Evolutionary conservation across 2,888 invertebrate species (phyloP).

Genomic region (Eristalinus sepulchralis): DNA sequence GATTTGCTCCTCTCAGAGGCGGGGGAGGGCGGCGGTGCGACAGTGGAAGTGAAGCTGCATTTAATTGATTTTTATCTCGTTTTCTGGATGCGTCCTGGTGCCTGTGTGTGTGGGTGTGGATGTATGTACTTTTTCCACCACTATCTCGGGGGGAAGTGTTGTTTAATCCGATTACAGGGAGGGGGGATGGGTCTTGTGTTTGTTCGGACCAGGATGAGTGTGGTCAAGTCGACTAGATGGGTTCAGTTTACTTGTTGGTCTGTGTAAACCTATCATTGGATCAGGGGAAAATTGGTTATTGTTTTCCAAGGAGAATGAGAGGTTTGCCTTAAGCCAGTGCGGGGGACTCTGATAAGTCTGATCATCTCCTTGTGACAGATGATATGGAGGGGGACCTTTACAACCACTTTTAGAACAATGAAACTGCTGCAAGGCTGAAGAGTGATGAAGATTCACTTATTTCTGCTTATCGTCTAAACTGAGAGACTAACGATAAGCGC

Average conservation of each 20-base stretch:
- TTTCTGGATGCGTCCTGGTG: neutral
- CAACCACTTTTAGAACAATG: neutral
- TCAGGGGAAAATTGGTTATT: neutral
- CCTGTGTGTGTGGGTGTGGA: neutral
- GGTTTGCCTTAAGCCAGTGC: neutral
- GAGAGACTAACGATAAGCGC: too few relatives aligned
- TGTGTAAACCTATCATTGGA: neutral
- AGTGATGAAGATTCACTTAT: too few relatives aligned
- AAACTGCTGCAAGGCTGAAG: neutral
- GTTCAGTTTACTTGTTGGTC: neutral
- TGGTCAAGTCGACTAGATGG: neutral
- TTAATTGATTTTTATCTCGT: conserved; percentile 56
- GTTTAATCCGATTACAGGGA: conserved; percentile 37
- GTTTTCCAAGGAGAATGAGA: neutral
- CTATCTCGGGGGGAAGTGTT: conserved; percentile 8
- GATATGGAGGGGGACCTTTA: too few relatives aligned
- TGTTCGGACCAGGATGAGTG: neutral
- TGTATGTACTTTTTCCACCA: neutral
- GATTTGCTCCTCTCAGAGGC: conserved; percentile 35
- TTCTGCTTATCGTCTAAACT: too few relatives aligned
- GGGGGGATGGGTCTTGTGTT: neutral
- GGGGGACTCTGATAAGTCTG: too few relatives aligned
- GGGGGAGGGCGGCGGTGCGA: neutral
- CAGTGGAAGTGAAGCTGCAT: neutral
- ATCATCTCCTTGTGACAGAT: too few relatives aligned